Percentiles rank a stretch among this genome's conserved stretches.
phyloP scores from a whole-genome alignment of 2,797 vertebrate species.

The Peromyscus nudipes region DNA sequence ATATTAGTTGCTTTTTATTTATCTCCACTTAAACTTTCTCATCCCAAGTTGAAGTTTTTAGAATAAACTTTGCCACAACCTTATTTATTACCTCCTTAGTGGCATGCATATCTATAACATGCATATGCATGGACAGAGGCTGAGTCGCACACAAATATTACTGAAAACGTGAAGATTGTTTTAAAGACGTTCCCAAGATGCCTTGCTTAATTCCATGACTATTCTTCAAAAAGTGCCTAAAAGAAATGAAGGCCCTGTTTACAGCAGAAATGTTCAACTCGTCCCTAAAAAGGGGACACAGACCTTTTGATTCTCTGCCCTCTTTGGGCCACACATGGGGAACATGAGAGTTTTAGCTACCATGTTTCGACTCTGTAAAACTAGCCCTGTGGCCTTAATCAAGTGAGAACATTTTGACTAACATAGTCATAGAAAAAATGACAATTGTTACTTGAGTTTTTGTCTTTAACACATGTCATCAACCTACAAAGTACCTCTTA shows the following conservation, averaged over 20 bases:
- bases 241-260: not conserved
- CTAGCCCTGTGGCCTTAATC: not conserved
- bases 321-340: not conserved
- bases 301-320: not conserved
- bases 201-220: not conserved
- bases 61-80: not conserved
- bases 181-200: not conserved
- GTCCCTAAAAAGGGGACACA: not conserved
- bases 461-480: not conserved
- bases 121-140: not conserved
- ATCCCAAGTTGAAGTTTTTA: not conserved
- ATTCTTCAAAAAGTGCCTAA: not conserved
- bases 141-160: not conserved
- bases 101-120: not conserved
- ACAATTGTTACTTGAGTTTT: not conserved
- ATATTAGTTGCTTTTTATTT: not conserved
- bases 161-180: not conserved
- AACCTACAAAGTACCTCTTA: not conserved
- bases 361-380: constrained; percentile 56
- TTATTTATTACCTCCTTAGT: not conserved
- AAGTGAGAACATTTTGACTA: constrained; percentile 45
- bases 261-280: not conserved
- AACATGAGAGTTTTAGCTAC: constrained; percentile 19
- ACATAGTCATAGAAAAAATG: not conserved
- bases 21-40: constrained; percentile 36